Conservation (phyloP, 53 echinoderm and acorn worm genomes). For the Patiria pectinifera region DNA sequence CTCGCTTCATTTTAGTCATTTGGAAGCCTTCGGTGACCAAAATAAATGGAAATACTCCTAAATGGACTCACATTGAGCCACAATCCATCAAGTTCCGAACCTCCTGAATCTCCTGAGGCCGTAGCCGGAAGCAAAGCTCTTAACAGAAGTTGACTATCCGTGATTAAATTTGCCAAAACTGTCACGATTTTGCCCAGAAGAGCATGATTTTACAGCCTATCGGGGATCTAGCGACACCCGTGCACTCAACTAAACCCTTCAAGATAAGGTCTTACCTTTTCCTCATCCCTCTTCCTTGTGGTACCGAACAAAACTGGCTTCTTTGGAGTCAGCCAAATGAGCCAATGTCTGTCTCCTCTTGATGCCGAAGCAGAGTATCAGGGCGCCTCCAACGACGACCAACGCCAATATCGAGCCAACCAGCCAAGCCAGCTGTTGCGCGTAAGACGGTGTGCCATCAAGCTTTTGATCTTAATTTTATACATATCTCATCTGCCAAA, state of each 20-base stretch:
- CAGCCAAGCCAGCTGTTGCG: background rate
- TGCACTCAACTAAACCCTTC: background rate
- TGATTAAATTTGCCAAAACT: too few relatives aligned
- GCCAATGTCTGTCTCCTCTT: slow-evolving; percentile 1
- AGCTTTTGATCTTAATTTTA: background rate
- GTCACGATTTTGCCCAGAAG: too few relatives aligned
- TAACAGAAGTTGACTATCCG: too few relatives aligned
- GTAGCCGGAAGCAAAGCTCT: too few relatives aligned
- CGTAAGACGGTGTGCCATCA: background rate
- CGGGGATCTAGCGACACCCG: background rate
- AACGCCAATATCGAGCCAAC: background rate
- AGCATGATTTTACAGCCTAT: too few relatives aligned
- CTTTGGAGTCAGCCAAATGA: background rate
- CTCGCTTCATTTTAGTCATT: too few relatives aligned
- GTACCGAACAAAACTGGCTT: slow-evolving; percentile 40
- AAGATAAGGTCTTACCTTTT: background rate
- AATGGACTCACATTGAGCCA: too few relatives aligned
- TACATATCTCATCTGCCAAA: slow-evolving; percentile 12
- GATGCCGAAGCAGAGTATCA: slow-evolving; percentile 1
- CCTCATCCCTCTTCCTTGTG: slow-evolving; percentile 1
- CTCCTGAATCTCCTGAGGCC: too few relatives aligned
- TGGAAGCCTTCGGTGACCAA: too few relatives aligned
- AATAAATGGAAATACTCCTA: too few relatives aligned
- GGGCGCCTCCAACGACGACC: background rate
- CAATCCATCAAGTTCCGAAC: too few relatives aligned